phyloP scores from a whole-genome alignment of 2,113 vertebrate species.

The Vidua chalybeata region DNA sequence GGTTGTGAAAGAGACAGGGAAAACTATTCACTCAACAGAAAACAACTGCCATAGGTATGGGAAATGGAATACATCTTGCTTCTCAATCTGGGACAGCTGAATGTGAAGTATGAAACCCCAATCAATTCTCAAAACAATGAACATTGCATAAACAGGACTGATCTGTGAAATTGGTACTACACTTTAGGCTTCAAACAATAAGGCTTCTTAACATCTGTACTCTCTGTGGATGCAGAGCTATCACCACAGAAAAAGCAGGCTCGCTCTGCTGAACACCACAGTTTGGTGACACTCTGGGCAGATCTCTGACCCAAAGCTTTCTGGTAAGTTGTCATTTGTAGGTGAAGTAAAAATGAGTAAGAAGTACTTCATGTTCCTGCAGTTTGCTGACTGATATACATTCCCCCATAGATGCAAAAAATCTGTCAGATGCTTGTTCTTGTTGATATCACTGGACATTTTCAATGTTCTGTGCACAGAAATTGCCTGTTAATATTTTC shows the following conservation, averaged over 20 bases:
- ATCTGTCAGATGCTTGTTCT: neutral
- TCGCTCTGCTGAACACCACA: neutral
- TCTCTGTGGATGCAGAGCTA: neutral
- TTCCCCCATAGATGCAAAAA: neutral
- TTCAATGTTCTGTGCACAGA: neutral
- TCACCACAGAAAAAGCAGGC: neutral
- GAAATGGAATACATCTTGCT: too few relatives aligned
- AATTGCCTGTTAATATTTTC: neutral
- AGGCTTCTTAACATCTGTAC: neutral
- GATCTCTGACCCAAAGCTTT: neutral
- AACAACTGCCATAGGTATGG: too few relatives aligned
- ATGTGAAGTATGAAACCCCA: neutral
- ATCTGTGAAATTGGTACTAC: neutral
- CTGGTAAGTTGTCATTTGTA: neutral
- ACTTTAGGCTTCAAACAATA: neutral
- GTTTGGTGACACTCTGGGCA: neutral
- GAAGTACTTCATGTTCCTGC: neutral
- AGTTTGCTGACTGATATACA: neutral
- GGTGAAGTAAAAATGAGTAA: neutral
- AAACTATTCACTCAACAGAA: too few relatives aligned
- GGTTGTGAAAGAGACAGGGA: too few relatives aligned
- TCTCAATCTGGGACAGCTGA: neutral
- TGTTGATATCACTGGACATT: neutral
- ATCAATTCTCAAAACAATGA: neutral
- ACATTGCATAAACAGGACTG: neutral